Evolutionary conservation across 2,888 invertebrate species (phyloP).

Genomic region (Lasius fuliginosus): DNA sequence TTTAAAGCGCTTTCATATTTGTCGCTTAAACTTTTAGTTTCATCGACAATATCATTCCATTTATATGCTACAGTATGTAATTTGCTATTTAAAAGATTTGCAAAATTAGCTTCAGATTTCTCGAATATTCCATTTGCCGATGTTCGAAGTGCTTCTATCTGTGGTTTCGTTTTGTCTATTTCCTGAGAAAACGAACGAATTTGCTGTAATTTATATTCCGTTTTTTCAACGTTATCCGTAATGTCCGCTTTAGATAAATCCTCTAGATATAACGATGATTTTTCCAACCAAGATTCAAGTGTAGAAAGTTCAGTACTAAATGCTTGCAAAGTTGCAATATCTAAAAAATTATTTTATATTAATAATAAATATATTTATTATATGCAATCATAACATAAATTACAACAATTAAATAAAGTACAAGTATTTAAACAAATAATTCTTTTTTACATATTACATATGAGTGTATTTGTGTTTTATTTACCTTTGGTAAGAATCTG

Average conservation of each 20-base stretch:
- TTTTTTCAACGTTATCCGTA: slow-evolving; percentile 87
- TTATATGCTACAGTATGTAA: slow-evolving; percentile 87
- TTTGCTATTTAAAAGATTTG: slow-evolving; percentile 86
- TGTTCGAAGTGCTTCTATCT: slow-evolving; percentile 88
- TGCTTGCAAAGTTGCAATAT: slow-evolving; percentile 86
- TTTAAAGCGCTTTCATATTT: slow-evolving; percentile 88
- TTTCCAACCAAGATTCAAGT: slow-evolving; percentile 88
- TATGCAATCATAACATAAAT: background rate
- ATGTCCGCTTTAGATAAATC: slow-evolving; percentile 87
- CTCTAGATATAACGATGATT: slow-evolving; percentile 86
- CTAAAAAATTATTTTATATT: slow-evolving; percentile 80
- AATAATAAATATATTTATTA: slow-evolving; percentile 16
- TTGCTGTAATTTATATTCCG: slow-evolving; percentile 89
- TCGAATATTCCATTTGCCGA: slow-evolving; percentile 88
- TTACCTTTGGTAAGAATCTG: slow-evolving; percentile 88
- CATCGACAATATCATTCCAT: slow-evolving; percentile 87
- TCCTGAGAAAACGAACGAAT: slow-evolving; percentile 90
- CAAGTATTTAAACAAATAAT: background rate
- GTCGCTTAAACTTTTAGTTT: slow-evolving; percentile 87
- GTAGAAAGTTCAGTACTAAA: slow-evolving; percentile 87
- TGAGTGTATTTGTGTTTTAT: background rate
- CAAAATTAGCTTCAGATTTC: slow-evolving; percentile 88
- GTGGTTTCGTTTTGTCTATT: slow-evolving; percentile 88
- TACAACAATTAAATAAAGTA: background rate
- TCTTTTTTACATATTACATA: slow-evolving; percentile 31